A percentile compares a stretch with the other conserved stretches of the same genome.
phyloP scores from a whole-genome alignment of 2,888 invertebrate genomes.

The Rhagonycha lutea region DNA sequence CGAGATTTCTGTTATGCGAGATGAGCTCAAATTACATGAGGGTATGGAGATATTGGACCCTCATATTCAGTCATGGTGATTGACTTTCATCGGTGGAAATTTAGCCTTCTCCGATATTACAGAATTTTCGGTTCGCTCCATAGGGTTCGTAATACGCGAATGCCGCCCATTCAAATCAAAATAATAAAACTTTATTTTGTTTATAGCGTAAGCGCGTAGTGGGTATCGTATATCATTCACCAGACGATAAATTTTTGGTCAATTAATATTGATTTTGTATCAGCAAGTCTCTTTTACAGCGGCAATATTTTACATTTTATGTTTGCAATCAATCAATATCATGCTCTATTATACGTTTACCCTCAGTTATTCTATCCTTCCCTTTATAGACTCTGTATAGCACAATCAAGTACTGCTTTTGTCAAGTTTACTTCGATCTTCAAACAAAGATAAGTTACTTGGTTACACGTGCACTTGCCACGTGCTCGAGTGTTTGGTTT shows the following conservation, averaged over 20 bases:
- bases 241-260: background rate
- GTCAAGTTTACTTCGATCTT: constrained; percentile 1
- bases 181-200: background rate
- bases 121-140: background rate
- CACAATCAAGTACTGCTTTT: constrained; percentile 1
- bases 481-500: background rate
- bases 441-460: constrained; percentile 1
- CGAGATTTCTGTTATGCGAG: background rate
- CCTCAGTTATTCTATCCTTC: constrained; percentile 1
- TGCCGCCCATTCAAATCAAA: background rate
- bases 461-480: background rate
- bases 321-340: background rate
- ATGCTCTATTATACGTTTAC: background rate
- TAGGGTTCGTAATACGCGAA: background rate
- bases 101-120: background rate
- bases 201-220: background rate
- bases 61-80: background rate
- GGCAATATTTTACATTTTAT: background rate
- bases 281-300: background rate
- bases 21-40: background rate
- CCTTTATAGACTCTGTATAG: background rate
- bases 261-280: background rate
- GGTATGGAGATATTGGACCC: background rate
- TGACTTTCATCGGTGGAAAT: background rate
- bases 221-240: background rate